Percentiles rank a stretch among this genome's conserved stretches.
phyloP scores from a whole-genome alignment of 2,113 vertebrate species.

The Onychorhynchus coronatus region DNA sequence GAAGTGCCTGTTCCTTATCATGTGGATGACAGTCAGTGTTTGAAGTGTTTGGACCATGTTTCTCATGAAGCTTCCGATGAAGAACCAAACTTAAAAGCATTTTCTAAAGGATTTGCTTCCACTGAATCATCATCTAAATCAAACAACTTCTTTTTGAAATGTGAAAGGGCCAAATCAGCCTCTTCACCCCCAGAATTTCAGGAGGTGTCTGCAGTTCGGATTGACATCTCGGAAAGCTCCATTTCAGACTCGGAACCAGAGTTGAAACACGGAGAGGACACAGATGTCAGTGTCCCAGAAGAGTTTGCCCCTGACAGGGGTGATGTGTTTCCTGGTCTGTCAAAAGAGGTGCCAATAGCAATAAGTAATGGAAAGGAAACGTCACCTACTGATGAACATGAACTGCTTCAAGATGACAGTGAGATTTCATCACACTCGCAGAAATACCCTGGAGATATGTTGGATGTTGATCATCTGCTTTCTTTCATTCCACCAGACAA shows the following conservation, averaged over 20 bases:
- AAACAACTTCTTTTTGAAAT: neutral
- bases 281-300: slow-evolving; percentile 12
- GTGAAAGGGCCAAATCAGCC: neutral
- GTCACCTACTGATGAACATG: neutral
- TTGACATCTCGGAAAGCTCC: slow-evolving; percentile 38
- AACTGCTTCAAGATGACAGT: neutral
- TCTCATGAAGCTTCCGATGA: neutral
- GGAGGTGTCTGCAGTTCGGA: slow-evolving; percentile 50
- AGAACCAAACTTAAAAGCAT: neutral
- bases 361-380: neutral
- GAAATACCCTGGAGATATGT: neutral
- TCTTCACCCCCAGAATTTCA: slow-evolving; percentile 62
- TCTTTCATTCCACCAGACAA: neutral
- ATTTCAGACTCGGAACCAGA: slow-evolving; percentile 30
- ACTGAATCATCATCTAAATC: neutral
- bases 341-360: neutral
- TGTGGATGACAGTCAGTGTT: neutral
- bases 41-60: neutral
- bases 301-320: neutral
- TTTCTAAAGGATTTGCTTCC: neutral
- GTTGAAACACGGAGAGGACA: neutral
- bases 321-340: neutral
- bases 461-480: neutral
- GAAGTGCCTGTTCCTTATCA: neutral
- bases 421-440: neutral